Percentiles rank a stretch among this genome's conserved stretches.
Conservation (phyloP, 1,140 invertebrate genomes). For the Steinernema feltiae region DNA sequence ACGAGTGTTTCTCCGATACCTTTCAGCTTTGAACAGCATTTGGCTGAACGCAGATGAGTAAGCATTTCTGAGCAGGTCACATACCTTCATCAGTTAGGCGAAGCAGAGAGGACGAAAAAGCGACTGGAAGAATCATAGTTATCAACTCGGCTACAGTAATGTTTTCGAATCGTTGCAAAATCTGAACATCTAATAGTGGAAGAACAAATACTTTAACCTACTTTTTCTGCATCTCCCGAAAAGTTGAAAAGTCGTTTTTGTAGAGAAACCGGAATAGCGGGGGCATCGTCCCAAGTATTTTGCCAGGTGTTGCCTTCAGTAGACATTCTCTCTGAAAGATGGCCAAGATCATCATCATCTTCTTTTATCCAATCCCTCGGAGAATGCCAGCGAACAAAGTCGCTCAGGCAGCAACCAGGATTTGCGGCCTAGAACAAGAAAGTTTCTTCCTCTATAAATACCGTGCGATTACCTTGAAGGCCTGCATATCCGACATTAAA, state of each 20-base stretch:
- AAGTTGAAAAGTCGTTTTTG: constrained; percentile 92
- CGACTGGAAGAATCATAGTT: constrained; percentile 38
- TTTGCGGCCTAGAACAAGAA: constrained; percentile 80
- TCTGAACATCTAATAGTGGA: constrained; percentile 19
- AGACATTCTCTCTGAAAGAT: constrained; percentile 81
- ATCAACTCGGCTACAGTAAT: constrained; percentile 39
- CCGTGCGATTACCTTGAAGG: constrained; percentile 71
- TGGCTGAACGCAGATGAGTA: neutral
- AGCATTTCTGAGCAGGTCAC: too few relatives aligned
- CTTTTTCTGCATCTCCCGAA: constrained; percentile 86
- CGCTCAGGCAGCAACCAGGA: constrained; percentile 79
- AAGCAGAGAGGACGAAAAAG: constrained; percentile 29
- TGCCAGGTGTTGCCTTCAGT: constrained; percentile 90
- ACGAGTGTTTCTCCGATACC: neutral
- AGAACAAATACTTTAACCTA: constrained; percentile 56
- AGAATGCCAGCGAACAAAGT: constrained; percentile 96
- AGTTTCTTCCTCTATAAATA: constrained; percentile 16
- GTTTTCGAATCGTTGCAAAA: constrained; percentile 39
- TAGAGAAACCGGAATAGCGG: constrained; percentile 75
- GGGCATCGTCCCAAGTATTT: constrained; percentile 74
- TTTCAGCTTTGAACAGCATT: neutral
- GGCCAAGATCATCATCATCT: constrained; percentile 63
- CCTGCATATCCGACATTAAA: constrained; percentile 92
- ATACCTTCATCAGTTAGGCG: constrained; percentile 34
- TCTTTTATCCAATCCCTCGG: constrained; percentile 80